Percentiles rank a stretch among this genome's conserved stretches.
These are phyloP conservation scores for Cyprinus carpio DNA, from an alignment of 2,113 vertebrate species.

Conservation along the genomic window DNA sequence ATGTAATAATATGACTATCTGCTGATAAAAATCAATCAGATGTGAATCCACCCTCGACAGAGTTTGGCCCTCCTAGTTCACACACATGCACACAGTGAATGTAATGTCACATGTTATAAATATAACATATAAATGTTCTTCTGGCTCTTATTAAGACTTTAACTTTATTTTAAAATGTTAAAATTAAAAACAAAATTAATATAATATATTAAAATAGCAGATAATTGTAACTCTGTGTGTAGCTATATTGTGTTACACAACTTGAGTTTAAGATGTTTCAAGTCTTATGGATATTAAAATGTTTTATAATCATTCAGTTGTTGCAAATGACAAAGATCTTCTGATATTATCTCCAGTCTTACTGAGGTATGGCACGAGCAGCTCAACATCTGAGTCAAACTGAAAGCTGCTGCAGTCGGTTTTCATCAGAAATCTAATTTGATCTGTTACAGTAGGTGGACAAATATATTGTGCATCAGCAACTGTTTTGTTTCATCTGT, in stretches of 20 bases:
- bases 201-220: neutral
- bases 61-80: neutral
- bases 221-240: neutral
- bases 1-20: neutral
- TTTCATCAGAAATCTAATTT: neutral
- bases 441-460: neutral
- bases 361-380: neutral
- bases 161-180: neutral
- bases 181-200: neutral
- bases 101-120: no score
- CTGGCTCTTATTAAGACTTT: neutral
- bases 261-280: neutral
- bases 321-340: no score
- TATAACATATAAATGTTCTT: neutral
- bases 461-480: neutral
- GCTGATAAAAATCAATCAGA: neutral
- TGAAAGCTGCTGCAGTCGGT: neutral
- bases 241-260: neutral
- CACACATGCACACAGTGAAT: neutral
- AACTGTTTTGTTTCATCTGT: neutral
- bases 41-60: neutral
- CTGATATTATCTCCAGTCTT: neutral
- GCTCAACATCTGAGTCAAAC: neutral
- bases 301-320: neutral
- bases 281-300: no score